Base-by-base conservation (phyloP, 2,888 invertebrate species). In the Diogma glabrata region DNA sequence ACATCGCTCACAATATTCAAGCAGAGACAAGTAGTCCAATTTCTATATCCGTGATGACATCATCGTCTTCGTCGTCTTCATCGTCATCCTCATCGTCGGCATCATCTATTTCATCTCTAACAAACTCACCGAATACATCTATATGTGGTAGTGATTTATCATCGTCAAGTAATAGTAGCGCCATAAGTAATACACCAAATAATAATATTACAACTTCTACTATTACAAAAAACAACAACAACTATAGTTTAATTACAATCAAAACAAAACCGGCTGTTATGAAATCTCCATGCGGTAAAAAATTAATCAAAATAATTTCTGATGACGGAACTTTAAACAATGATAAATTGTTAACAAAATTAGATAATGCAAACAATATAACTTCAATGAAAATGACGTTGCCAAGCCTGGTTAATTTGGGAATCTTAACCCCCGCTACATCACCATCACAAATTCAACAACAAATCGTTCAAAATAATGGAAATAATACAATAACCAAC, bases 361-460 rank as follows among this genome's bases (percentile, higher is more conserved):
- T 43, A 43, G 23, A 20, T 7, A 43, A 12, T 43, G 43, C n/a
- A 22, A 43, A 20, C 9, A 43, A 43, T 43, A 14, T 43, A 43
- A 14, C 22, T 22, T 43, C 43, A 9, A 63, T 64, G 51, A 67
- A 67, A 61, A 63, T 67, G 51, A 65, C 67, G 49, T 57, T 70
- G 58, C 70, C 70, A 54, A 67, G 67, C 62, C 63, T 70, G 57
- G 69, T 70, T 53, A 70, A 70, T 66, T 59, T 71, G 58, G 75
- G 74, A 40, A 66, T 76, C 48, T 63, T 77, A 40, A 75, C 77
- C 17, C 75, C 77, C 9, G 70, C 66, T 53, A 71, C 75, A 36
- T 73, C 76, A 51, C 70, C 76, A 60, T 67, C 67, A 60, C 65
- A 66, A 49, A 43, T 24, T 51, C 50, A 28, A 51, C 53, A 52